Base-by-base conservation (phyloP, 2,888 invertebrate genomes). In the Entomobrya proxima region DNA sequence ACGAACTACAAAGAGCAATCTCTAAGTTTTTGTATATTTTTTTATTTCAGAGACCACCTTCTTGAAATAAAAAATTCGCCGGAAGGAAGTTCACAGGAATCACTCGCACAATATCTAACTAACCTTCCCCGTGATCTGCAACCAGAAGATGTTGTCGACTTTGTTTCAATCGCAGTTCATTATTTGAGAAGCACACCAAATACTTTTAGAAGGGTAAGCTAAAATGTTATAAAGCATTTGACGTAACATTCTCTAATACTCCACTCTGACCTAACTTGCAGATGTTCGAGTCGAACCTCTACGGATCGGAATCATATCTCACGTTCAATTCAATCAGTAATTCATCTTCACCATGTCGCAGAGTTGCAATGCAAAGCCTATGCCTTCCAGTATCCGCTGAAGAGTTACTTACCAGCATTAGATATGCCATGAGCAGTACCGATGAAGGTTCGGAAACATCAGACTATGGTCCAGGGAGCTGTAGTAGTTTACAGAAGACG, bases 341-440 rank as follows among this genome's bases (percentile, higher is more conserved):
- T 18, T 89, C 89, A 4, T 88, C 89, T 15, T 89, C 89, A 13
- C 89, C 89, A 6, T 89, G 88, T 50, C 77, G 89, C 2, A 72
- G 85, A 2, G 85, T 85, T n/a, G 85, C 85, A 74, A 85, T 85
- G 85, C 85, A 85, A 79, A 85, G 97, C 0, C 93, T 99, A 75
- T 99, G 99, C 93, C 94, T 99, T 91, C 98, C 98, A 13, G 97
- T 99, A n/a, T 96, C 97, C 58, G 97, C 98, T 0, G 95, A 96
- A 91, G 98, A 99, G 92, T 93, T 99, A 81, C 85, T 90, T 18
- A 88, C 88, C 58, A 88, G 88, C 77, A 90, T 90, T 72, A 80
- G 90, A 24, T 52, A 88, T 67, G 90, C 90, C 0, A 86, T 86
- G 64, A 90, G 89, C 52, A 85, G 77, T n/a, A 47, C 37, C 6